Evolutionary conservation across 2,113 vertebrate species (phyloP).

Genomic region (Cinclus mexicanus): DNA sequence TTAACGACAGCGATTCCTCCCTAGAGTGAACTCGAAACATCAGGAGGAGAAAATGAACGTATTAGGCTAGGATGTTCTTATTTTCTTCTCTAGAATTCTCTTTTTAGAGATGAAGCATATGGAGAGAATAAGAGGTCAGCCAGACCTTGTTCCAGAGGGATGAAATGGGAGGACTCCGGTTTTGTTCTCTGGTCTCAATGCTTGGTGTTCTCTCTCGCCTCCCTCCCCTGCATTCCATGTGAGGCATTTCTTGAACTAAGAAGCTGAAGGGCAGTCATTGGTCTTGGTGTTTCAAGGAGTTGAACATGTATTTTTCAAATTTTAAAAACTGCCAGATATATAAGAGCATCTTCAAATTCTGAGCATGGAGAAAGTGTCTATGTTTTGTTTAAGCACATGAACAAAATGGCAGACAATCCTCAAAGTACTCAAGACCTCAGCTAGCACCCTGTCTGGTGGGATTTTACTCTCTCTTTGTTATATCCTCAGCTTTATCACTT

Average conservation of each 20-base stretch:
- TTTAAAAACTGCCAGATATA: neutral
- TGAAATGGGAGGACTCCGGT: neutral
- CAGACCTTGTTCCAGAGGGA: neutral
- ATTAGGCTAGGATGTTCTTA: neutral
- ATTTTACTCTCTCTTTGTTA: neutral
- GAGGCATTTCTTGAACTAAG: neutral
- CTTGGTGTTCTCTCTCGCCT: neutral
- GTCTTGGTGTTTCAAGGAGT: neutral
- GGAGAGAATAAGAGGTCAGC: neutral
- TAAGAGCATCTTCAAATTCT: neutral
- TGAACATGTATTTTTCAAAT: neutral
- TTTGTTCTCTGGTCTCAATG: neutral
- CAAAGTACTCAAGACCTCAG: neutral
- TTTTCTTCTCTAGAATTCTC: neutral
- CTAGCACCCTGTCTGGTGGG: neutral
- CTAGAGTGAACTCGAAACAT: neutral
- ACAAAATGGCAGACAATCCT: neutral
- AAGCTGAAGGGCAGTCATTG: neutral
- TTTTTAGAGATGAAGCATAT: neutral
- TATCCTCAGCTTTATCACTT: neutral
- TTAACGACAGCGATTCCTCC: neutral
- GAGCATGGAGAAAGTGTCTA: neutral
- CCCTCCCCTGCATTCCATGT: accelerated
- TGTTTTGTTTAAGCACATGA: neutral
- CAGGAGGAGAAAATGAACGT: neutral